Conservation (phyloP, 2,113 vertebrate species). For the Lamprologus sp. region DNA sequence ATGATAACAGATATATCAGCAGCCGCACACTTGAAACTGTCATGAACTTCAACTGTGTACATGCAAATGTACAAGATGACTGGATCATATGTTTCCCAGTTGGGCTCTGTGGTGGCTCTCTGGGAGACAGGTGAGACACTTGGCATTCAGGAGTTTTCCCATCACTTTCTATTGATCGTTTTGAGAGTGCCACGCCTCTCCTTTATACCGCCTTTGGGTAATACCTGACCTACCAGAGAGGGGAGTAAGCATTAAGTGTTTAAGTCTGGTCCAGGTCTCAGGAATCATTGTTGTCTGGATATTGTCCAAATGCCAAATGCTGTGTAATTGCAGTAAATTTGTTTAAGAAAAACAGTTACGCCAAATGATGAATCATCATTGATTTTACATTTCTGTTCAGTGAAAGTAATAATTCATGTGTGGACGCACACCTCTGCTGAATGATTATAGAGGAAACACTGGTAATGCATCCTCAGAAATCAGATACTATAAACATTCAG, state of each 20-base stretch:
- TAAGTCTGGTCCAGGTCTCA: background rate
- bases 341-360: background rate
- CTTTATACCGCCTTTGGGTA: background rate
- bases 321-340: background rate
- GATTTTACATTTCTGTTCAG: constrained; percentile 30
- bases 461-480: constrained; percentile 14
- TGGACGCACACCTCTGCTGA: background rate
- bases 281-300: background rate
- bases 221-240: background rate
- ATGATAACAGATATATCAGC: background rate
- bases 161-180: background rate
- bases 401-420: constrained; percentile 9
- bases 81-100: background rate
- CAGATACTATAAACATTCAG: background rate
- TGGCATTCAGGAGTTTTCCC: background rate
- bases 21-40: background rate
- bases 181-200: background rate
- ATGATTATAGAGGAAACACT: background rate
- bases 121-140: background rate
- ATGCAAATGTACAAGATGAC: background rate
- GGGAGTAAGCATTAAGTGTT: background rate
- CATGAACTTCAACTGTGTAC: background rate
- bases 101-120: background rate
- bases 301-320: background rate
- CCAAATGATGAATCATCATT: constrained; percentile 20